These are phyloP conservation scores for Xylota segnis DNA, from an alignment of 2,888 invertebrate genomes.

Conservation along the genomic window DNA sequence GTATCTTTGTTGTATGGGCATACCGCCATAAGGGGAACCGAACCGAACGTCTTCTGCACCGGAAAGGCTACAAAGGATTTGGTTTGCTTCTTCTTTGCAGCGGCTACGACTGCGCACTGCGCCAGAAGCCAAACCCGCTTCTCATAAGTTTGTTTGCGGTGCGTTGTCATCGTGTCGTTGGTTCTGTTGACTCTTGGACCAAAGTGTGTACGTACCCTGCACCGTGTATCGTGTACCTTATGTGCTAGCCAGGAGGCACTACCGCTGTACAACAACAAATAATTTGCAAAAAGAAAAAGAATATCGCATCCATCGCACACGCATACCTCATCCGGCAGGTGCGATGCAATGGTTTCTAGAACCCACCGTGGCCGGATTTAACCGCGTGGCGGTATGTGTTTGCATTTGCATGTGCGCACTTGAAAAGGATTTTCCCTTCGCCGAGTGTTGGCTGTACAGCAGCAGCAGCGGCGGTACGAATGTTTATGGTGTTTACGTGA, in stretches of 20 bases:
- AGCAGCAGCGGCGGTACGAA: no score
- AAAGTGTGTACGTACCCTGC: no score
- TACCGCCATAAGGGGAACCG: slow-evolving; percentile 43
- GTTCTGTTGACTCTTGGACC: slow-evolving; percentile 53
- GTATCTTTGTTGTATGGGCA: slow-evolving; percentile 5
- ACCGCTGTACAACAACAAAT: slow-evolving; percentile 40
- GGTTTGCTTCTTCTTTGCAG: neutral
- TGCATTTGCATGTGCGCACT: slow-evolving; percentile 70
- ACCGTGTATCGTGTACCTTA: no score
- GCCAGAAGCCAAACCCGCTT: slow-evolving; percentile 46
- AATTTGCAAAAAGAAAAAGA: slow-evolving; percentile 37
- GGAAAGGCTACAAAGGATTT: slow-evolving; percentile 59
- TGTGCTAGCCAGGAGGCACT: slow-evolving; percentile 23
- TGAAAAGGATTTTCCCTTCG: slow-evolving; percentile 41
- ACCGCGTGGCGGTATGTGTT: neutral
- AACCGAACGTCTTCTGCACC: slow-evolving; percentile 2
- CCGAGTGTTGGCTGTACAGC: slow-evolving; percentile 56
- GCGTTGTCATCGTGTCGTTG: slow-evolving; percentile 19
- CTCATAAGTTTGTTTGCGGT: slow-evolving; percentile 32
- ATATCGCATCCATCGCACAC: slow-evolving; percentile 41
- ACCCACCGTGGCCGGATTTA: slow-evolving; percentile 56
- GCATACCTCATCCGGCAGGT: slow-evolving; percentile 76
- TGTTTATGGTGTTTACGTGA: slow-evolving; percentile 65
- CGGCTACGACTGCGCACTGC: slow-evolving; percentile 41
- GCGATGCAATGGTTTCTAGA: slow-evolving; percentile 48